Evolutionary conservation across 2,888 invertebrate species (phyloP).

Genomic region (Ypsolopha sequella): DNA sequence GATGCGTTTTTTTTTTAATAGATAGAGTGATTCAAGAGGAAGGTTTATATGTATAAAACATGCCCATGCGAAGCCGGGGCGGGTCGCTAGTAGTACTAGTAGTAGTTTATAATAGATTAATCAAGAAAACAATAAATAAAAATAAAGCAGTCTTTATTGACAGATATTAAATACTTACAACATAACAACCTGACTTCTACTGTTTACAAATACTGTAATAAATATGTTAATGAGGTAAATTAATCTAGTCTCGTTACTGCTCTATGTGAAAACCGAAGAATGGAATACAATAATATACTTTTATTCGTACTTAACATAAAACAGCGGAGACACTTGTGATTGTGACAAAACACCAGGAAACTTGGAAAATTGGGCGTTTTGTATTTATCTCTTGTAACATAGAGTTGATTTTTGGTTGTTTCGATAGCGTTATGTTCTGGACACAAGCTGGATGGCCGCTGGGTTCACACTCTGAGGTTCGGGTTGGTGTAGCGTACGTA

Average conservation of each 20-base stretch:
- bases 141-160: slow-evolving; percentile 55
- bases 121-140: slow-evolving; percentile 75
- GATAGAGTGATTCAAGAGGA: no score
- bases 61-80: no score
- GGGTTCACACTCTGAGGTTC: slow-evolving; percentile 75
- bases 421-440: neutral
- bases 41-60: no score
- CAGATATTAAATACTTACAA: slow-evolving; percentile 37
- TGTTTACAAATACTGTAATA: slow-evolving; percentile 31
- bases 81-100: no score
- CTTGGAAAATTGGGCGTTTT: neutral
- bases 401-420: neutral
- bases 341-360: neutral
- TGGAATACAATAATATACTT: neutral
- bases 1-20: no score
- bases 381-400: slow-evolving; percentile 14
- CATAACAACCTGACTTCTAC: slow-evolving; percentile 10
- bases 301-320: neutral
- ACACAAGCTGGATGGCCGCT: neutral
- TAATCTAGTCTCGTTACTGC: neutral
- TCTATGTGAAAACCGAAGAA: neutral
- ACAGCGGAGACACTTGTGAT: neutral
- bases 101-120: no score
- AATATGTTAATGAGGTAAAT: slow-evolving; percentile 37
- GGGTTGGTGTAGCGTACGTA: slow-evolving; percentile 88